Evolutionary conservation across 2,888 invertebrate species (phyloP), one percentile per base, ranked within the genome.

Genomic region (Chrysomela aeneicollis): DNA sequence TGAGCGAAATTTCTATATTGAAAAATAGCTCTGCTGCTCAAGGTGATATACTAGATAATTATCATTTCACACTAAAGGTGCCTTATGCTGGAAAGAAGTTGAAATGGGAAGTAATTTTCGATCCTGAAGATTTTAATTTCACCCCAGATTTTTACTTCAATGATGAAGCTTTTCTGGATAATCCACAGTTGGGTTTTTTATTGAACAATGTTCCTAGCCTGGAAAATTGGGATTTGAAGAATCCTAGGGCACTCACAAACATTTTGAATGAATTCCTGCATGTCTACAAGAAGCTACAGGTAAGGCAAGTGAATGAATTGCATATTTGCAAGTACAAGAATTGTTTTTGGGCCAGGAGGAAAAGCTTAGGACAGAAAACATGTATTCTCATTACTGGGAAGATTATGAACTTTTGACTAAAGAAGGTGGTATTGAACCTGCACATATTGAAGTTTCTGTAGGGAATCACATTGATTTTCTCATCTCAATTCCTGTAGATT

Each of bases 101-200:
- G 3, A 86, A 86, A 71, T 92, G 92, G 90, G 89, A 90, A 76
- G 84, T 92, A 12, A 82, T 91, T 64, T 92, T 92, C 81, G 88
- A 91, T 77, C 82, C 80, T 12, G 79, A 82, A 55, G 77, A 81
- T 67, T 70, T 75, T 26, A 64, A 62, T 10, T 87, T 88, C 75
- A 89, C 91, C 88, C 91, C 92, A 0, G 92, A 92, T 78, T 91
- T 92, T 77, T 85, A 89, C 74, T 92, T 92, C 80, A 87, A 90
- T 71, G 90, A 92, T 78, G 87, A 88, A 46, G 84, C 82, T 54
- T 92, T 92, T 79, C 80, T 89, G 22, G 85, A 83, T 59, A 87
- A 87, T 77, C 83, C 88, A 50, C 86, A 89, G 76, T 81, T 86
- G 60, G 82, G 87, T 59, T 82, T 82, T 60, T 81, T 90, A 32